Percentiles rank a stretch among this genome's conserved stretches.
Evolutionary conservation across 1,140 invertebrate genomes (phyloP).

Genomic region (Penaeus indicus): DNA sequence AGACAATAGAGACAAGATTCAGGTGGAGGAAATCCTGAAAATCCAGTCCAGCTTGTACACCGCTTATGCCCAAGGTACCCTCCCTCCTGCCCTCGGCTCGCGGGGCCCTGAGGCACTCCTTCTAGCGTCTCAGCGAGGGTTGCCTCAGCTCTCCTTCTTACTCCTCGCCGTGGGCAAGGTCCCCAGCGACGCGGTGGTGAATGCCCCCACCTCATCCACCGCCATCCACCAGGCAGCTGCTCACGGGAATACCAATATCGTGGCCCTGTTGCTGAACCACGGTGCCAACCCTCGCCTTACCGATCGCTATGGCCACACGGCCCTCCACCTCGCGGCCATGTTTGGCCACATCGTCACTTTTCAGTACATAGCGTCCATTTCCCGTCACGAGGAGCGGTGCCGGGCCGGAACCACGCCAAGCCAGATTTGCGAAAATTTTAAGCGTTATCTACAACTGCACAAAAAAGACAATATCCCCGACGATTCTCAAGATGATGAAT

Average conservation of each 20-base stretch:
- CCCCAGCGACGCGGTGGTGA: not conserved
- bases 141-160: not conserved
- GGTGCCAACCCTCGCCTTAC: not conserved
- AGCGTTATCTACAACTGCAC: too few species aligned
- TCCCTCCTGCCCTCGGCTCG: too few species aligned
- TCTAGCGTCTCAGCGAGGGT: not conserved
- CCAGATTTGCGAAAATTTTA: not conserved
- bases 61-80: too few species aligned
- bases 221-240: slow-evolving; percentile 31
- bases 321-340: slow-evolving; percentile 22
- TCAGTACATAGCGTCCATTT: not conserved
- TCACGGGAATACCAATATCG: not conserved
- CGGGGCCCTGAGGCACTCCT: not conserved
- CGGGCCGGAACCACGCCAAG: slow-evolving; percentile 16
- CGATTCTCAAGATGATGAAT: too few species aligned
- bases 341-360: slow-evolving; percentile 3
- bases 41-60: too few species aligned
- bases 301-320: slow-evolving; percentile 27
- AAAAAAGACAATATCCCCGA: too few species aligned
- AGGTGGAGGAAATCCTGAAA: too few species aligned
- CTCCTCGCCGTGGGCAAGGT: not conserved
- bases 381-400: not conserved
- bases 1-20: too few species aligned
- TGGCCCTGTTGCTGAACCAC: not conserved
- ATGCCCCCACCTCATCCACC: not conserved